Evolutionary conservation across 2,113 vertebrate genomes (phyloP), one percentile per base, ranked within the genome.

Genomic region (Perca schrenkii): DNA sequence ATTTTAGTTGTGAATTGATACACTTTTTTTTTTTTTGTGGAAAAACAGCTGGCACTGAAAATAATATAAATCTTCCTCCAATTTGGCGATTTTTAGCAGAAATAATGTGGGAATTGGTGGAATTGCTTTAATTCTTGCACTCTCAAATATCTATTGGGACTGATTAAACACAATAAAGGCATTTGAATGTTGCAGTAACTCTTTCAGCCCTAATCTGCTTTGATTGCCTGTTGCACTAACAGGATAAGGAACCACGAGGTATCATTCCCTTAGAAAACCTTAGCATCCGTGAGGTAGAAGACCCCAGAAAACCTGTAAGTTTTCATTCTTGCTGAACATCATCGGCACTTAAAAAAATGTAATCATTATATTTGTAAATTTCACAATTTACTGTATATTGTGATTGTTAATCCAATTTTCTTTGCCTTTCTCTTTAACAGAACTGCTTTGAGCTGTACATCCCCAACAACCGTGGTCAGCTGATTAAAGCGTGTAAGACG

Each of bases 381-480:
- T 75, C 10, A 47, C 4, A 14, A 2, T 40, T 31, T 25, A 5
- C 4, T 31, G 3, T 19, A 2, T 25, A 31, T 0, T 10, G 3
- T 56, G 14, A 15, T 52, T 57, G 47, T 76, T 79, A 0, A n/a
- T 53, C 66, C 7, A n/a, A 43, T 11, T 0, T 15, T 47, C 0
- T 31, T 31, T 7, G 0, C 6, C 8, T 36, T 25, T 50, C 13
- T n/a, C 4, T 21, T n/a, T 22, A 28, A 72, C 68, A 98, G 97
- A 98, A 98, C 94, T 98, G 97, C 89, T 98, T 98, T 73, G 97
- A 98, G 92, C 94, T 98, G 25, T 98, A 98, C 89, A 98, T 98
- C 88, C 97, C 97, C 74, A 98, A 98, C 90, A 98, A 98, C 90
- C 96, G 97, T 15, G 97, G 97, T 16, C 97, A 98, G 94, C 96